A percentile compares a stretch with the other conserved stretches of the same genome.
These are phyloP conservation scores for Dolichotis patagonum DNA, from an alignment of 2,113 vertebrate genomes.

Conservation along the genomic window DNA sequence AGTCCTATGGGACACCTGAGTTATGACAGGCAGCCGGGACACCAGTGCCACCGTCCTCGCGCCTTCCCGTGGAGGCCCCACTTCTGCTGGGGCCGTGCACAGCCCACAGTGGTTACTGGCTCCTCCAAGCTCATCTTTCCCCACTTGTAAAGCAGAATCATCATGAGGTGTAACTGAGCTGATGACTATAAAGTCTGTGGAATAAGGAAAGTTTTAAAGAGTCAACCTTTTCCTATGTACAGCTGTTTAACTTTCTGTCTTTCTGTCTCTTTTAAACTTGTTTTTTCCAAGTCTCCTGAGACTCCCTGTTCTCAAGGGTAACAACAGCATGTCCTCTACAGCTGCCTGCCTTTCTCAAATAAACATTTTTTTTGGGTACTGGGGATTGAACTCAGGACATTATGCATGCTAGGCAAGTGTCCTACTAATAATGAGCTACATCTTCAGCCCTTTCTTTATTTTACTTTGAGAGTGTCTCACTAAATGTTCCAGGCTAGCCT, in stretches of 20 bases:
- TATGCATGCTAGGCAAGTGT: background rate
- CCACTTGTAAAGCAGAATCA: background rate
- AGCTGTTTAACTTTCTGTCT: background rate
- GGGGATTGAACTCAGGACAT: background rate
- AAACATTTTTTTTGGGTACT: background rate
- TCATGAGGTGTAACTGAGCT: background rate
- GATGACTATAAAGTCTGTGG: slow-evolving; percentile 1
- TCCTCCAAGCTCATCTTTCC: background rate
- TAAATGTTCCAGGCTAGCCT: background rate
- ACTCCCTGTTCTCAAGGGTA: background rate
- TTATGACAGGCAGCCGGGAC: fast-evolving
- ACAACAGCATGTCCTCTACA: background rate
- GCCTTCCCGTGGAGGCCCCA: background rate
- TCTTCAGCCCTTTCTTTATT: background rate
- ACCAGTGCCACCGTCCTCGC: fast-evolving
- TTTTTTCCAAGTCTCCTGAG: slow-evolving; percentile 42
- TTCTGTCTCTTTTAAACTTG: slow-evolving; percentile 17
- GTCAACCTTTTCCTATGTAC: background rate
- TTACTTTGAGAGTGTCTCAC: background rate
- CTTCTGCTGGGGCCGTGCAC: background rate
- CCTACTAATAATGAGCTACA: background rate
- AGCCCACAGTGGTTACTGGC: background rate
- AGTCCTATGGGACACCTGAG: background rate
- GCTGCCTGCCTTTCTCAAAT: slow-evolving; percentile 35
- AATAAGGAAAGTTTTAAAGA: slow-evolving; percentile 41